A percentile compares a stretch with the other conserved stretches of the same genome.
Evolutionary conservation across 2,797 vertebrate genomes (phyloP).

Genomic region (Microhierax caerulescens): DNA sequence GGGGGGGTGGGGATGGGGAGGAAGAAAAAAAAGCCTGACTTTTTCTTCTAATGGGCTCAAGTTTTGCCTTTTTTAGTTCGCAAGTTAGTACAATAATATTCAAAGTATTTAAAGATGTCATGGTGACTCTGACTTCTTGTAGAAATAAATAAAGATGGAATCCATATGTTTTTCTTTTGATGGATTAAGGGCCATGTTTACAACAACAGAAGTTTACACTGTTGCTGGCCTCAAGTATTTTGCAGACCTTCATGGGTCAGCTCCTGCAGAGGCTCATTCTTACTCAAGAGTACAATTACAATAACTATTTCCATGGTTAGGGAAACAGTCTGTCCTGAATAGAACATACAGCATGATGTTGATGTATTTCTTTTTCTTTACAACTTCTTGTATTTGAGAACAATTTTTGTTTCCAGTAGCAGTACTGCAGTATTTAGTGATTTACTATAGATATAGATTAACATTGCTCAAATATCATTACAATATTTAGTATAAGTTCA

Average conservation of each 20-base stretch:
- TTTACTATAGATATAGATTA: neutral
- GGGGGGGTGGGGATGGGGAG: too few species aligned
- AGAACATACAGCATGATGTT: neutral
- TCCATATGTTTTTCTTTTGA: conserved; percentile 62
- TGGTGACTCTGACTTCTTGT: conserved; percentile 36
- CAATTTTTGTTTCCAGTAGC: neutral
- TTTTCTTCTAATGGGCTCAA: neutral
- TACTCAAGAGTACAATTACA: conserved; percentile 50
- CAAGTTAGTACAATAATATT: conserved; percentile 44
- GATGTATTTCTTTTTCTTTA: neutral
- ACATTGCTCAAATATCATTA: neutral
- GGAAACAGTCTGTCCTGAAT: neutral
- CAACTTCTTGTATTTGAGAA: neutral
- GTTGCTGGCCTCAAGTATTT: conserved; percentile 49
- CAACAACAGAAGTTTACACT: conserved; percentile 67
- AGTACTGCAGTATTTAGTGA: neutral
- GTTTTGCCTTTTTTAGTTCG: conserved; percentile 37
- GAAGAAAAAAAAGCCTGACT: neutral
- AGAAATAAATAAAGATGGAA: conserved; percentile 64
- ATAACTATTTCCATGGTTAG: conserved; percentile 16
- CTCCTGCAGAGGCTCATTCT: conserved; percentile 53
- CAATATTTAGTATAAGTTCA: neutral
- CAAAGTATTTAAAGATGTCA: conserved; percentile 65
- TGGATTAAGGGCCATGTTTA: conserved; percentile 64
- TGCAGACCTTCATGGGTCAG: conserved; percentile 49